Evolutionary conservation across 2,888 invertebrate species (phyloP), one percentile per base, ranked within the genome.

Genomic region (Drosophila birchii): DNA sequence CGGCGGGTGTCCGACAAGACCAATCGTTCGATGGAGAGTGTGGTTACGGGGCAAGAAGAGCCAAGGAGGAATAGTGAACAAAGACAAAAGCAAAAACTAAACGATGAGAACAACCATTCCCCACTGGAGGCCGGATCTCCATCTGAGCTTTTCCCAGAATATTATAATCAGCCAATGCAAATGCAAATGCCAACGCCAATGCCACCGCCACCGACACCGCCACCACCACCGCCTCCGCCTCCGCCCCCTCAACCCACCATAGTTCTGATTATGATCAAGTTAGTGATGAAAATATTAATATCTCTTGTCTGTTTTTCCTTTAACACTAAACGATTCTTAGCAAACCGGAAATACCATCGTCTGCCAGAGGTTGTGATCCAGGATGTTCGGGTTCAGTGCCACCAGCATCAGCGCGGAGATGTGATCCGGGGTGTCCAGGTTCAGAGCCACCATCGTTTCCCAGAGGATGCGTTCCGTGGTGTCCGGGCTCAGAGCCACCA

Each of bases 181-280:
- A 23, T 23, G 4, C 14, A n/a, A n/a, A n/a, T n/a, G 44, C 1
- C 7, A 14, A 26, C 5, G 26, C 14, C n/a, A 5, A 23, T 23
- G 4, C 14, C 44, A 23, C 8, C 23, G 44, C 26, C 7, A 11
- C 5, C 0, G 5, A 8, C 41, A 12, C 11, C 16, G 14, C 3
- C 14, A 7, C 20, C n/a, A 5, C 23, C 23, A 16, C 16, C 44
- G 44, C 26, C 7, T 7, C 9, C 0, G 3, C 12, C 43, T 16
- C 12, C 18, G n/a, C 39, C 38, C 6, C 39, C 67, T 14, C 76
- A 60, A 32, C 74, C 74, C 14, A 76, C 76, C n/a, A 74, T 74
- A 16, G 55, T 74, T 32, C 60, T 74, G 11, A 53, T 74, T 56
- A 76, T 74, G 20, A 56, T 74, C 36, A 69, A 74, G 74, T 74